Evolutionary conservation across 2,888 invertebrate species (phyloP), one percentile per base, ranked within the genome.

Genomic region (Thysanoteuthis rhombus): DNA sequence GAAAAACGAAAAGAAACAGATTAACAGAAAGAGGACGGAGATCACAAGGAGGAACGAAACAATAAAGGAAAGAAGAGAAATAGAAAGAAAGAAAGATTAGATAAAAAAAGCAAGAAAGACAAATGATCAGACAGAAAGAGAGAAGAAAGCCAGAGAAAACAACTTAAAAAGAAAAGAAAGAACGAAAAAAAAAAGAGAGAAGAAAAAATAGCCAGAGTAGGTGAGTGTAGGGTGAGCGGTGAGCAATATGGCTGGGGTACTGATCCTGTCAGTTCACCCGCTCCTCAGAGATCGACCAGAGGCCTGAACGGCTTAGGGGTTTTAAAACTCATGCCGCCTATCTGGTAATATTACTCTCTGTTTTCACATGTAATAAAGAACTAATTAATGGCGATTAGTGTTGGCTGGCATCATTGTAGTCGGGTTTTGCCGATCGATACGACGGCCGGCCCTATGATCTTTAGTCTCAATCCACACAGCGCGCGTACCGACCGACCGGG

Each of bases 311-410:
- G 75, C 75, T 75, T 75, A 75, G 75, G 75, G n/a, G 75, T 75
- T 75, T 75, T 75, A 75, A 75, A 75, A 75, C 75, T 75, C n/a
- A 36, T 75, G 75, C 75, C 75, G 75, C 75, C 75, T 36, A 75
- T 75, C 75, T 36, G 75, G 75, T 75, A 75, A 75, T 75, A 75
- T 75, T 75, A 75, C 75, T 75, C 75, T 75, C n/a, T 75, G 75
- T 75, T 75, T 75, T 75, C 75, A n/a, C 75, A 75, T 75, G 75
- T 75, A 75, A 75, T 75, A 75, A 75, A 75, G n/a, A 75, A 75
- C 75, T 75, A 75, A 75, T 75, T 75, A 75, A 75, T 75, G 75
- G 75, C 75, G 75, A 75, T 75, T 75, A 75, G 75, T 75, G 75
- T n/a, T 75, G n/a, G 75, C 75, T 75, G 75, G 75, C 75, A 75